Base-by-base conservation (phyloP, 92 coral and sea anemone species). In the Epizoanthus scotinus region DNA sequence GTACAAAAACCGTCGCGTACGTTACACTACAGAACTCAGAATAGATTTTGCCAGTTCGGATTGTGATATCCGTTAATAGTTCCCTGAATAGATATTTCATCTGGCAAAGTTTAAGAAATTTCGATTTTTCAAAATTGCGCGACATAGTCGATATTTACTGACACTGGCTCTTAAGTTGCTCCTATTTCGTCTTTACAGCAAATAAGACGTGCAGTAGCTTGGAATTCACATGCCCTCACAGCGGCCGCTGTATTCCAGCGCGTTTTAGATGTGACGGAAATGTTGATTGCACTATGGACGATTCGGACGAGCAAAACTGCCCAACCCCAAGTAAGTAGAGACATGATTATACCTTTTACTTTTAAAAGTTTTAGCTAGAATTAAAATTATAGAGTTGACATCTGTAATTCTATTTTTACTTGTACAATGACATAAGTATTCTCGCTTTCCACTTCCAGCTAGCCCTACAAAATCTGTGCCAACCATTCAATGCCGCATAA, bases 301-400 rank as follows among this genome's bases (percentile, higher is more conserved):
- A 77, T 12, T 89, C 97, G 17, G 97, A 92, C 84, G 97, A 92
- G 67, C 82, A 79, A 20, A 82, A 90, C 29, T 92, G 97, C 59
- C 87, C 87, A 64, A 85, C 79, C 68, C 1, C 64, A 12, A 5
- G 85, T 81, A 60, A 81, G 85, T 81, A 2, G 54, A 0, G 2
- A 1, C 15, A n/a, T 47, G 40, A 34, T 44, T 47, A 47, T 15
- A 47, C 52, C 15, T 9, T 12, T 10, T 3, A 5, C 2, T 34
- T 0, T n/a, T n/a, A n/a, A n/a, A n/a, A n/a, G n/a, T n/a, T n/a
- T n/a, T n/a, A n/a, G n/a, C n/a, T n/a, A n/a, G n/a, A n/a, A n/a
- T n/a, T 34, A 34, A 0, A 34, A 34, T 34, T 34, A 34, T 34
- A 3, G 40, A 34, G 40, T 34, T 2, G 40, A 6, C 40, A 34